phyloP scores from a whole-genome alignment of 2,113 vertebrate species.

The Chauna torquata region DNA sequence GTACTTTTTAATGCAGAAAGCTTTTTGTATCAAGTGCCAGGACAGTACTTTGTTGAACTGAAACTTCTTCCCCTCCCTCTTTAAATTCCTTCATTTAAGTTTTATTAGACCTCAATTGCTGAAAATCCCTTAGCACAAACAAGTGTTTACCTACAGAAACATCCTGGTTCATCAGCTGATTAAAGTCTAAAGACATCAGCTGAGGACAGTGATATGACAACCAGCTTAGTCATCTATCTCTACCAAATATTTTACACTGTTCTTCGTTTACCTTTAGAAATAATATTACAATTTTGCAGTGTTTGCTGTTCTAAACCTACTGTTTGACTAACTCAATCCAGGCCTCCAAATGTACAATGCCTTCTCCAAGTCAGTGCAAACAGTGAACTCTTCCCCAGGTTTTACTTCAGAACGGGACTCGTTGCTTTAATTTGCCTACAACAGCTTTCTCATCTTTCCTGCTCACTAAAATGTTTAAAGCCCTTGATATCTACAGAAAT shows the following conservation, averaged over 20 bases:
- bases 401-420: neutral
- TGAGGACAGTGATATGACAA: neutral
- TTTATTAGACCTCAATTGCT: neutral
- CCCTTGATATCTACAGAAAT: neutral
- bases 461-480: neutral
- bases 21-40: neutral
- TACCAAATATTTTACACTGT: neutral
- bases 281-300: neutral
- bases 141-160: neutral
- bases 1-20: neutral
- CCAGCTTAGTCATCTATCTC: neutral
- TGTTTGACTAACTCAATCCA: neutral
- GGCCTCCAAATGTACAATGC: neutral
- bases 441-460: neutral
- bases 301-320: neutral
- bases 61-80: rapidly evolving
- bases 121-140: neutral
- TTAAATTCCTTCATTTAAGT: neutral
- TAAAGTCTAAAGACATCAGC: neutral
- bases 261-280: neutral
- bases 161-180: neutral
- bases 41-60: neutral
- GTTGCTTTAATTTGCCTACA: neutral
- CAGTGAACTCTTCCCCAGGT: rapidly evolving
- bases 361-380: neutral